These are phyloP conservation scores for Heliconius charithonia DNA, from an alignment of 2,888 invertebrate species.

Conservation along the genomic window DNA sequence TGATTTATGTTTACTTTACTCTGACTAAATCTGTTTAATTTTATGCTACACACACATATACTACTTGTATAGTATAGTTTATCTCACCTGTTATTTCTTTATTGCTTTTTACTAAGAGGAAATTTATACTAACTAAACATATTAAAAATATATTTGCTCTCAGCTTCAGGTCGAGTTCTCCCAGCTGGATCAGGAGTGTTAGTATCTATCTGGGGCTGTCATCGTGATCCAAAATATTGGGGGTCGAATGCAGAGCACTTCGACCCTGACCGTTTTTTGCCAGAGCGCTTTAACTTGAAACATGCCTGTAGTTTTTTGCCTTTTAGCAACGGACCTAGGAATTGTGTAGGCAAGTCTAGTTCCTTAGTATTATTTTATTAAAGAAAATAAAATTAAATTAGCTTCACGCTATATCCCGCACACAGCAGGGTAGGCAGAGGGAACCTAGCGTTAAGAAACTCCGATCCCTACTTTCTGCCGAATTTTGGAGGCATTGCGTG, in stretches of 20 bases:
- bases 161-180: slow-evolving; percentile 69
- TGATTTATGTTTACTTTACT: neutral
- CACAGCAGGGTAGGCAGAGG: too few relatives aligned
- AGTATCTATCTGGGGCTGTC: slow-evolving; percentile 77
- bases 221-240: slow-evolving; percentile 83
- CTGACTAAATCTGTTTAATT: neutral
- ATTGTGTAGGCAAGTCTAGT: slow-evolving; percentile 75
- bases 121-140: too few relatives aligned
- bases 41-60: neutral
- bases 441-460: too few relatives aligned
- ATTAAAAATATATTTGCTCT: slow-evolving; percentile 1
- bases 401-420: too few relatives aligned
- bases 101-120: too few relatives aligned
- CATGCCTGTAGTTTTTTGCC: slow-evolving; percentile 78
- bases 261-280: slow-evolving; percentile 85
- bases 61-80: too few relatives aligned
- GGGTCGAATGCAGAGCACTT: slow-evolving; percentile 85
- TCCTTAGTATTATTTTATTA: neutral
- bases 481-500: too few relatives aligned
- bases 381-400: too few relatives aligned
- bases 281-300: slow-evolving; percentile 74
- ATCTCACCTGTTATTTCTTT: too few relatives aligned
- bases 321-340: slow-evolving; percentile 81
- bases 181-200: slow-evolving; percentile 78
- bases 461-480: too few relatives aligned